Percentiles rank a stretch among this genome's conserved stretches.
phyloP scores from a whole-genome alignment of 1,140 invertebrate species.

The Drosophila sechellia region DNA sequence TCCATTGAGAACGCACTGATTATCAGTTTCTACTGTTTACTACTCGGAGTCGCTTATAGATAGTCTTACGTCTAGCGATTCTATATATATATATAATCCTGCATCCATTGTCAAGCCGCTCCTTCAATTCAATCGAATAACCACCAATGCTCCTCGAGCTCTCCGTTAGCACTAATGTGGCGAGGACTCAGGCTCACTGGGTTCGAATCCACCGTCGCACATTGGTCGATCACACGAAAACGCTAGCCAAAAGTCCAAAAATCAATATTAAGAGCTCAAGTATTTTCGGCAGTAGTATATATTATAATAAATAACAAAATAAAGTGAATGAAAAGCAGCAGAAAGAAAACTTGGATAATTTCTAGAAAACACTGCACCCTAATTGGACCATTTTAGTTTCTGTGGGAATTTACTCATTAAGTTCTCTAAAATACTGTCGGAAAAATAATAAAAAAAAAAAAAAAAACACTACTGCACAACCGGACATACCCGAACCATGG shows the following conservation, averaged over 20 bases:
- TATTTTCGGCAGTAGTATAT: background rate
- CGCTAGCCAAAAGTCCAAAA: constrained; percentile 1
- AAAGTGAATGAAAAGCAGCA: background rate
- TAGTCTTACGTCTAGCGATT: constrained; percentile 3
- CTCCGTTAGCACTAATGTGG: constrained; percentile 2
- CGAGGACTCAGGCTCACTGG: constrained; percentile 2
- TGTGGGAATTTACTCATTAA: background rate
- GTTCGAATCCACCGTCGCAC: constrained; percentile 3
- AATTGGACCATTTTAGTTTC: no score
- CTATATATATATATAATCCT: background rate
- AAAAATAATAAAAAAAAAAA: background rate
- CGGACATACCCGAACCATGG: constrained; percentile 6
- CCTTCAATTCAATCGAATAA: background rate
- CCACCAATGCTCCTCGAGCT: constrained; percentile 1
- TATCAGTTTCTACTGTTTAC: constrained; percentile 3
- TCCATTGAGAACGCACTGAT: background rate
- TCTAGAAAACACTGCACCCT: no score
- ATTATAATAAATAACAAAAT: background rate
- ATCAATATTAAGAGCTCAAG: background rate
- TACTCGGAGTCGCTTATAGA: background rate
- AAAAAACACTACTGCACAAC: background rate
- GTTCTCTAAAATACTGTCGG: background rate
- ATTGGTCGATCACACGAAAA: constrained; percentile 10
- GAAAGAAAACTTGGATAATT: background rate
- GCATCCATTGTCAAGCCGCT: constrained; percentile 4